Evolutionary conservation across 2,888 invertebrate species (phyloP).

Genomic region (Macrophya alboannulata): DNA sequence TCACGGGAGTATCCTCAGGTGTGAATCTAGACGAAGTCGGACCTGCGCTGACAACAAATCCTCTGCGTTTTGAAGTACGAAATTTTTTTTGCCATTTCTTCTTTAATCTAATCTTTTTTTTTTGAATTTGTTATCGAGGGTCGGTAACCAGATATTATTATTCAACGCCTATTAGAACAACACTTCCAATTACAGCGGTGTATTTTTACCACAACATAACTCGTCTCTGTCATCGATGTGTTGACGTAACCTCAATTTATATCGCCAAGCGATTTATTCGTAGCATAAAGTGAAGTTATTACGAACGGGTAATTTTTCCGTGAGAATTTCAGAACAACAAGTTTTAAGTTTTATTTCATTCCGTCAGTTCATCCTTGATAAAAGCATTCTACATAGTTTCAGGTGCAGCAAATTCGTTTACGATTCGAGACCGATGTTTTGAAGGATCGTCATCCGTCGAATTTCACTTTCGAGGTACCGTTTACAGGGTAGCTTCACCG

Average conservation of each 20-base stretch:
- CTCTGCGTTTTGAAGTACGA: neutral
- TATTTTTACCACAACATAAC: neutral
- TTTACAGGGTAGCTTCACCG: neutral
- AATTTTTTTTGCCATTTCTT: no score
- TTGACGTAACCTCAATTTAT: constrained; percentile 40
- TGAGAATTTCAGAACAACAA: neutral
- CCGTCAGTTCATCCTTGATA: neutral
- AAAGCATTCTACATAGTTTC: neutral
- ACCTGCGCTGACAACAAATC: neutral
- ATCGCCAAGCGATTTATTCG: neutral
- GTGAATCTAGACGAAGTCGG: constrained; percentile 1
- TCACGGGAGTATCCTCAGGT: neutral
- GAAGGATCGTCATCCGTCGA: neutral
- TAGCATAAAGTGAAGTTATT: neutral
- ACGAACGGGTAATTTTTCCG: neutral
- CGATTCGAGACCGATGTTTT: neutral
- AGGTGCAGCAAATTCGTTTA: neutral
- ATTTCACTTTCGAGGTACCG: neutral
- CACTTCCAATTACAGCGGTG: neutral
- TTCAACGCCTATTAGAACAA: neutral
- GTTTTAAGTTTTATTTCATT: neutral
- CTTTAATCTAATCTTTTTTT: neutral
- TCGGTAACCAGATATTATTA: neutral
- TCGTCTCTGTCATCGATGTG: neutral
- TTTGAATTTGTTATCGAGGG: neutral